phyloP scores from a whole-genome alignment of 1,140 invertebrate genomes.

The Galleria mellonella region DNA sequence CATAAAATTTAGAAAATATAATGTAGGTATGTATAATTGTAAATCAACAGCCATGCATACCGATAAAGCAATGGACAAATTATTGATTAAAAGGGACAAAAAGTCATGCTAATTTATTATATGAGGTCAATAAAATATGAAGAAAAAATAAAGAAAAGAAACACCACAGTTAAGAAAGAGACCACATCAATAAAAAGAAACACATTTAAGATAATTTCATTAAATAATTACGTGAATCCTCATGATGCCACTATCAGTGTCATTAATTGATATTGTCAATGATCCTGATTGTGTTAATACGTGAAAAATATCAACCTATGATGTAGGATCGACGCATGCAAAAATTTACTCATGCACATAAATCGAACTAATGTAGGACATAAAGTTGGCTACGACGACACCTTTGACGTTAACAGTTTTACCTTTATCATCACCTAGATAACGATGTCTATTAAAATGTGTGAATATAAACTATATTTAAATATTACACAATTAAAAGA shows the following conservation, averaged over 20 bases:
- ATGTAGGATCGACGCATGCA: conserved; percentile 28
- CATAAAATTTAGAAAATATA: conserved; percentile 43
- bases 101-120: conserved; percentile 54
- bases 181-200: conserved; percentile 33
- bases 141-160: conserved; percentile 27
- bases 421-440: conserved; percentile 41
- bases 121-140: conserved; percentile 45
- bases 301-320: conserved; percentile 18
- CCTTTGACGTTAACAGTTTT: conserved; percentile 27
- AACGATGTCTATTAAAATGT: conserved; percentile 29
- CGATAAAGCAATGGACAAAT: conserved; percentile 42
- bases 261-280: conserved; percentile 12
- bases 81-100: conserved; percentile 21
- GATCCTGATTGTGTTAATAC: conserved; percentile 14
- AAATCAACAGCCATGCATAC: conserved; percentile 63
- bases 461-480: no score
- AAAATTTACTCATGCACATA: conserved; percentile 30
- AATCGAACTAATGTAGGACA: conserved; percentile 19
- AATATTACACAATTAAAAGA: conserved; percentile 1
- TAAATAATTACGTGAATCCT: conserved; percentile 20
- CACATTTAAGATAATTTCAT: background rate
- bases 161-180: conserved; percentile 30
- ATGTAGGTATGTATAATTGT: conserved; percentile 25
- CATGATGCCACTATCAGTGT: conserved; percentile 14
- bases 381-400: conserved; percentile 30